Base-by-base conservation (phyloP, 2,797 vertebrate genomes). In the Rhynchonycteris naso region DNA sequence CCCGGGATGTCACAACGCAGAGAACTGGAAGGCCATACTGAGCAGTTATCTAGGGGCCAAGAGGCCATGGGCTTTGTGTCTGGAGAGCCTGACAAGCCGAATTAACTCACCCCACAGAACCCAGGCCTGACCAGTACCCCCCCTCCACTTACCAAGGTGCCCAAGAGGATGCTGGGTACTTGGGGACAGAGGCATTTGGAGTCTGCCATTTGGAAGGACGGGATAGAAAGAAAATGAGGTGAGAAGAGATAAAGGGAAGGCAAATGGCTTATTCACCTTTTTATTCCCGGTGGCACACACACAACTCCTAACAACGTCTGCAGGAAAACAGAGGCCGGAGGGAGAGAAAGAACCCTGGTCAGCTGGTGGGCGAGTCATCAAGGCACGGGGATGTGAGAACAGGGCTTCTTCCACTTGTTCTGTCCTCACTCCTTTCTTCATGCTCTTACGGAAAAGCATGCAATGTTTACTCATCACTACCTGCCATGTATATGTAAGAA, bases 361-460 rank as follows among this genome's bases (percentile, higher is more conserved):
- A 13, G 61, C 26, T 5, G 30, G 12, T 0, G 5, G 61, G 38
- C 14, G 1, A 18, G 30, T 50, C 80, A 50, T 11, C 3, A 30
- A 24, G 54, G 26, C 13, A 0, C 0, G 0, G 43, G 56, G 58
- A 0, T 7, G n/a, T 15, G 4, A 14, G 66, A 80, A 10, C 4
- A 2, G 33, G 58, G 30, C 56, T 80, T 21, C 56, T 50, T 26
- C 74, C 35, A 22, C 19, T 26, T 9, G 3, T 12, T 74, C 47
- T 1, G 1, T 22, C 90, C 50, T 15, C 84, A n/a, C 35, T n/a
- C 90, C n/a, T 21, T 8, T 28, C 54, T 54, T 9, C 79, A 10
- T 13, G 21, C 69, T 22, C 43, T 61, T 30, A 24, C 9, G 35
- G 21, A 69, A 24, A 47, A 24, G n/a, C 24, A 12, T 14, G 78